Percentiles rank a stretch among this genome's conserved stretches.
These are phyloP conservation scores for Phalera bucephala DNA, from an alignment of 2,888 invertebrate genomes.

Conservation along the genomic window DNA sequence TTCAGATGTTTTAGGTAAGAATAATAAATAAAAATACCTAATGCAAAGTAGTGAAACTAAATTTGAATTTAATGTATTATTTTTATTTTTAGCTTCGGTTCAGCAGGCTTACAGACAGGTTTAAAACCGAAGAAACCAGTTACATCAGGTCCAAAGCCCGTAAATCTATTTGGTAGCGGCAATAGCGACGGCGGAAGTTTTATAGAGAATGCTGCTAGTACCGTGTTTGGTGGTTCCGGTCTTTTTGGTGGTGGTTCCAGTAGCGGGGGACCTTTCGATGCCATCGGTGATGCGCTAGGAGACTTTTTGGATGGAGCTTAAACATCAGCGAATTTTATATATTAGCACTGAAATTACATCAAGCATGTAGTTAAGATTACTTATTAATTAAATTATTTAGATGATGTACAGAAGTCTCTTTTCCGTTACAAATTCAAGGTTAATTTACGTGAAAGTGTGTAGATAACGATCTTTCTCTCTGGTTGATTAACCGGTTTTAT, in stretches of 20 bases:
- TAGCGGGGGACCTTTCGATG: slow-evolving; percentile 61
- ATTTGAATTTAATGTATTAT: background rate
- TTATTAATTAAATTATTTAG: background rate
- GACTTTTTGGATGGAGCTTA: slow-evolving; percentile 55
- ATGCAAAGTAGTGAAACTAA: background rate
- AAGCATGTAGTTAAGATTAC: background rate
- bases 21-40: background rate
- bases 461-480: slow-evolving; percentile 48
- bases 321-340: no score
- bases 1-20: slow-evolving; percentile 77
- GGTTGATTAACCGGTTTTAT: slow-evolving; percentile 63
- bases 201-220: slow-evolving; percentile 49
- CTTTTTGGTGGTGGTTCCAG: slow-evolving; percentile 36
- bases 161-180: slow-evolving; percentile 65
- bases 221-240: slow-evolving; percentile 40
- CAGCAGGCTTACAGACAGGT: slow-evolving; percentile 70
- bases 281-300: slow-evolving; percentile 68
- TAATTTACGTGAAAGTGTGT: slow-evolving; percentile 57
- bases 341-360: no score
- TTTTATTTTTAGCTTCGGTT: slow-evolving; percentile 55
- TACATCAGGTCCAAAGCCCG: slow-evolving; percentile 64
- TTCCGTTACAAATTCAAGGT: slow-evolving; percentile 1
- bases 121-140: slow-evolving; percentile 71
- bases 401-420: no score
- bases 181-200: slow-evolving; percentile 53